A percentile compares a stretch with the other conserved stretches of the same genome.
phyloP scores from a whole-genome alignment of 2,888 invertebrate genomes.

The Agonopterix subpropinquella region DNA sequence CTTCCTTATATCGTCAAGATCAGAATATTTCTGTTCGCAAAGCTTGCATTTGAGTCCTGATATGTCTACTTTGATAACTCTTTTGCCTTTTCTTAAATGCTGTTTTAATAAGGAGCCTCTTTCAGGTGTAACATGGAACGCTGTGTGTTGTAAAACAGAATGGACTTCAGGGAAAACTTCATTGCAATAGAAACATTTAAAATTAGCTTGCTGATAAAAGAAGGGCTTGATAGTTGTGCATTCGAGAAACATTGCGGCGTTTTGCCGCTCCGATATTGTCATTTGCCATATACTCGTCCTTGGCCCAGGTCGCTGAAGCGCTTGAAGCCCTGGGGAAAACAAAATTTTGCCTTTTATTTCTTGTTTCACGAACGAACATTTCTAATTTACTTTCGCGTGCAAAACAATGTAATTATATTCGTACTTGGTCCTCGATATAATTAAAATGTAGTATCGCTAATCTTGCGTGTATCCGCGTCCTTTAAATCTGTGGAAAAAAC shows the following conservation, averaged over 20 bases:
- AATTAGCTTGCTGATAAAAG: constrained; percentile 63
- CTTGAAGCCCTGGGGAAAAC: constrained; percentile 33
- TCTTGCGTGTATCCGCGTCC: too few relatives aligned
- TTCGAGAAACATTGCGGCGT: constrained; percentile 61
- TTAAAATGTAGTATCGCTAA: too few relatives aligned
- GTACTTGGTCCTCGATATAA: too few relatives aligned
- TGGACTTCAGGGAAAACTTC: constrained; percentile 59
- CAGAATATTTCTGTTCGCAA: constrained; percentile 53
- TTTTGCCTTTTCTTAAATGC: constrained; percentile 55
- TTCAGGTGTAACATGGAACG: constrained; percentile 42
- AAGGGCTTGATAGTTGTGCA: constrained; percentile 58
- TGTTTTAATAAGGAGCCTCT: constrained; percentile 47
- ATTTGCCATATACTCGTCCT: constrained; percentile 66
- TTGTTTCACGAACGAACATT: constrained; percentile 1
- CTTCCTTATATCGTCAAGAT: constrained; percentile 52
- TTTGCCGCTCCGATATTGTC: constrained; percentile 62
- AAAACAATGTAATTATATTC: background rate
- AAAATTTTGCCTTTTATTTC: constrained; percentile 17
- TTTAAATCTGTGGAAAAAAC: too few relatives aligned
- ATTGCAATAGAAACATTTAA: constrained; percentile 65
- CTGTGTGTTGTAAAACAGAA: constrained; percentile 46
- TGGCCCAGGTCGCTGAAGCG: constrained; percentile 35
- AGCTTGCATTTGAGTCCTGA: constrained; percentile 54
- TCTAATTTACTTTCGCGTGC: constrained; percentile 7
- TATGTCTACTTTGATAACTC: constrained; percentile 64